Conservation (phyloP, 2,888 invertebrate species). For the Drosophila parthenogenetica region DNA sequence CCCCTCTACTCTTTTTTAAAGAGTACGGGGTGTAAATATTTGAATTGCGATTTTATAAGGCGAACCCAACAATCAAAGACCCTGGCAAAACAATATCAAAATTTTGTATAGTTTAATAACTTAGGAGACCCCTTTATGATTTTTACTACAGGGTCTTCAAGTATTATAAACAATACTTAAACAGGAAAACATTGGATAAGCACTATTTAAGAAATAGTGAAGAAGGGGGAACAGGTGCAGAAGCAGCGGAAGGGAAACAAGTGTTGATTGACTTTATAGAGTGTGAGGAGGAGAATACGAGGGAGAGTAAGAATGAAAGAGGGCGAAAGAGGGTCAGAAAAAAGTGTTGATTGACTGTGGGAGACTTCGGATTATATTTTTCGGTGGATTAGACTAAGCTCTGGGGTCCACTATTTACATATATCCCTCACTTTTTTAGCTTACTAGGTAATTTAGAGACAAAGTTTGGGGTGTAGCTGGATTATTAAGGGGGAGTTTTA, state of each 20-base stretch:
- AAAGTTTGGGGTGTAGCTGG: neutral
- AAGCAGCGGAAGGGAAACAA: no score
- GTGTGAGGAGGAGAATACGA: neutral
- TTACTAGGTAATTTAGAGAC: constrained; percentile 1
- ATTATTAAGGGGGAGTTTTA: no score
- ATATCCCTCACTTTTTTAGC: constrained; percentile 1
- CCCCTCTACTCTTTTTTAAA: no score
- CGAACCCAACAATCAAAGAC: no score
- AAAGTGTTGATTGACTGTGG: constrained; percentile 8
- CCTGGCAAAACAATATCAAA: no score
- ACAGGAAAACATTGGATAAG: constrained; percentile 6
- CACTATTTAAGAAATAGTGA: neutral
- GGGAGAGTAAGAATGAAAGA: neutral
- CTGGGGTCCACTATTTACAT: constrained; percentile 8
- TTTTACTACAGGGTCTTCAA: neutral
- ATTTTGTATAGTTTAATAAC: no score
- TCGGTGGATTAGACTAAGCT: neutral
- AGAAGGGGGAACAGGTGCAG: neutral
- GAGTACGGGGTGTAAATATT: no score
- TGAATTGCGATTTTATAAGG: no score
- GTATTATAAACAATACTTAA: constrained; percentile 5
- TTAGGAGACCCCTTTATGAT: neutral
- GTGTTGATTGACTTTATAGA: neutral
- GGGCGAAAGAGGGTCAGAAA: neutral
- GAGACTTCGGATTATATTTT: neutral